phyloP scores from a whole-genome alignment of 2,113 vertebrate genomes.

The Nyctibius bracteatus region DNA sequence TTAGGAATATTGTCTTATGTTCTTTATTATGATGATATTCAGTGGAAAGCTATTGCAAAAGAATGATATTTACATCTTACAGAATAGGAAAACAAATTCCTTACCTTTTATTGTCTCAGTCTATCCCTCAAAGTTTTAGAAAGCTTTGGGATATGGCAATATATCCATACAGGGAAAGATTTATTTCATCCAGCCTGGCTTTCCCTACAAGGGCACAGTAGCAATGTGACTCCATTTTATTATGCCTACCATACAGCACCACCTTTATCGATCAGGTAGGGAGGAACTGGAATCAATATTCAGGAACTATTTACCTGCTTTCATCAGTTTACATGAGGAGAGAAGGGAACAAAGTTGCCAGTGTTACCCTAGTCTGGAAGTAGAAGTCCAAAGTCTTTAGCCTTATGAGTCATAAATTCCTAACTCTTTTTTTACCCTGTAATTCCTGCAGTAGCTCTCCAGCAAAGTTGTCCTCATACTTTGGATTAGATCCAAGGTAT shows the following conservation, averaged over 20 bases:
- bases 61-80: neutral
- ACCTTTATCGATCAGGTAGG: neutral
- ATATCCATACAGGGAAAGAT: neutral
- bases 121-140: neutral
- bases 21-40: neutral
- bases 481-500: neutral
- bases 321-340: neutral
- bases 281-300: neutral
- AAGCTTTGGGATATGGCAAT: neutral
- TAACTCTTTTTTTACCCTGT: neutral
- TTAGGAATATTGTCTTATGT: neutral
- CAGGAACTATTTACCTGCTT: neutral
- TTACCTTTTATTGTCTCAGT: neutral
- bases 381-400: neutral
- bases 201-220: neutral
- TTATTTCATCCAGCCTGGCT: neutral
- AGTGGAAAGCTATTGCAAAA: neutral
- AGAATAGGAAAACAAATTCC: neutral
- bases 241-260: neutral
- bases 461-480: neutral
- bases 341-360: neutral
- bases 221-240: neutral
- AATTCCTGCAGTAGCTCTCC: neutral
- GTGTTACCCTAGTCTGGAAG: neutral
- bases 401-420: neutral